phyloP scores from a whole-genome alignment of 2,888 invertebrate species.

The Apamea anceps region DNA sequence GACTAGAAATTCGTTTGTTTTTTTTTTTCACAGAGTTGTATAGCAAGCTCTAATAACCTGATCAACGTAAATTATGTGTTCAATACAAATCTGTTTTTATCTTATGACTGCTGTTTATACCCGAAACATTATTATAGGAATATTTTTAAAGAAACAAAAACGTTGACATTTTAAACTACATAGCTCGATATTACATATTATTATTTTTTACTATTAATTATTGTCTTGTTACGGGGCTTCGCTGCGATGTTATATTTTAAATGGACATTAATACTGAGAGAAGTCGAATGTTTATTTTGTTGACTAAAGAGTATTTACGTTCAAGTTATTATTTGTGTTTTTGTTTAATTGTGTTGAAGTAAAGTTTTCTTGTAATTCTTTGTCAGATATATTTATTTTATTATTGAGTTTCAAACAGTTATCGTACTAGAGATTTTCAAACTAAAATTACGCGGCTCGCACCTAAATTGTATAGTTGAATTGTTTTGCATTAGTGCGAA shows the following conservation, averaged over 20 bases:
- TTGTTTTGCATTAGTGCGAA: background rate
- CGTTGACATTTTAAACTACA: conserved; percentile 79
- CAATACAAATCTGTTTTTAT: conserved; percentile 81
- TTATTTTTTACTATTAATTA: conserved; percentile 55
- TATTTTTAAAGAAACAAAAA: conserved; percentile 70
- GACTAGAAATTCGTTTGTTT: background rate
- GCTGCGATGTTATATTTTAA: conserved; percentile 49
- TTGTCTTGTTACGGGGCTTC: conserved; percentile 63
- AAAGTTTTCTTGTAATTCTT: conserved; percentile 15
- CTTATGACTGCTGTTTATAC: conserved; percentile 75
- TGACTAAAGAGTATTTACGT: conserved; percentile 25
- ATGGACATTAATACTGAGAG: conserved; percentile 32
- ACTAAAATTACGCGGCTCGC: background rate
- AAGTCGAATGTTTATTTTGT: conserved; percentile 37
- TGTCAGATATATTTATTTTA: conserved; percentile 10
- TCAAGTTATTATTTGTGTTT: conserved; percentile 43
- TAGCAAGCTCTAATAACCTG: conserved; percentile 73
- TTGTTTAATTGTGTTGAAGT: conserved; percentile 23
- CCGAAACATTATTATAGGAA: conserved; percentile 74
- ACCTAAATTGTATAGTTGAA: background rate
- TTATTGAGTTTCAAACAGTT: background rate
- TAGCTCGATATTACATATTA: conserved; percentile 56
- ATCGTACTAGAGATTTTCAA: background rate
- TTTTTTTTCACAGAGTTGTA: conserved; percentile 54
- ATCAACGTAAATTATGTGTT: conserved; percentile 84